Evolutionary conservation across 2,888 invertebrate genomes (phyloP).

Genomic region (Mayetiola destructor): DNA sequence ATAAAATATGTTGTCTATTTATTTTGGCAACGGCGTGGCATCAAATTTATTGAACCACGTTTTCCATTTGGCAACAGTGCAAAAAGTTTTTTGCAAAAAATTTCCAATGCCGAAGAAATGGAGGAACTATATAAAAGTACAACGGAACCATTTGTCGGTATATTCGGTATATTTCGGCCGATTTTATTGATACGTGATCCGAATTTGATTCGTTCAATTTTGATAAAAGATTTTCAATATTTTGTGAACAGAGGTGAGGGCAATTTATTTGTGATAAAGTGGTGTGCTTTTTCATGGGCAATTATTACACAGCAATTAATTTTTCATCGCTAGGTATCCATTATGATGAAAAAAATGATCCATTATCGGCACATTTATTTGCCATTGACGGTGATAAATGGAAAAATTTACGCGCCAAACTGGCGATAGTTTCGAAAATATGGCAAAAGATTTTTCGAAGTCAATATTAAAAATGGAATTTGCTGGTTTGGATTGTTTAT

Average conservation of each 20-base stretch:
- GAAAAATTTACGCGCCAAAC: constrained; percentile 42
- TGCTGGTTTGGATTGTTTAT: constrained; percentile 44
- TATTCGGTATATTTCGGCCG: constrained; percentile 43
- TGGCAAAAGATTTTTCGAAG: constrained; percentile 37
- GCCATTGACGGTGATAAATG: constrained; percentile 42
- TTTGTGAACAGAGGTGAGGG: constrained; percentile 42
- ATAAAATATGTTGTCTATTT: neutral
- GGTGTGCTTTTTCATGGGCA: neutral
- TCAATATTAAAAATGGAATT: constrained; percentile 24
- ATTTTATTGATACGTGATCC: constrained; percentile 42
- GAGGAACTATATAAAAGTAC: constrained; percentile 36
- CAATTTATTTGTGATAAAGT: constrained; percentile 29
- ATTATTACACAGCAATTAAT: constrained; percentile 44
- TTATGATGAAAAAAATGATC: constrained; percentile 41
- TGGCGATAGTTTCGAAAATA: constrained; percentile 47
- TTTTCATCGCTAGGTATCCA: constrained; percentile 50
- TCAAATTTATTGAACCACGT: constrained; percentile 38
- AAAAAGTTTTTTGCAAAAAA: constrained; percentile 38
- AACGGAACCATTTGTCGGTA: constrained; percentile 35
- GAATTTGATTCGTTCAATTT: constrained; percentile 41
- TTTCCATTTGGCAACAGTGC: constrained; percentile 45
- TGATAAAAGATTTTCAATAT: constrained; percentile 43
- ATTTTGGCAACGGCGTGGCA: constrained; percentile 19
- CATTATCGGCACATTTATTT: constrained; percentile 41
- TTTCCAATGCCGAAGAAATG: constrained; percentile 43